Percentiles rank a stretch among this genome's conserved stretches.
Evolutionary conservation across 2,797 vertebrate genomes (phyloP).

Genomic region (Danio choprae): DNA sequence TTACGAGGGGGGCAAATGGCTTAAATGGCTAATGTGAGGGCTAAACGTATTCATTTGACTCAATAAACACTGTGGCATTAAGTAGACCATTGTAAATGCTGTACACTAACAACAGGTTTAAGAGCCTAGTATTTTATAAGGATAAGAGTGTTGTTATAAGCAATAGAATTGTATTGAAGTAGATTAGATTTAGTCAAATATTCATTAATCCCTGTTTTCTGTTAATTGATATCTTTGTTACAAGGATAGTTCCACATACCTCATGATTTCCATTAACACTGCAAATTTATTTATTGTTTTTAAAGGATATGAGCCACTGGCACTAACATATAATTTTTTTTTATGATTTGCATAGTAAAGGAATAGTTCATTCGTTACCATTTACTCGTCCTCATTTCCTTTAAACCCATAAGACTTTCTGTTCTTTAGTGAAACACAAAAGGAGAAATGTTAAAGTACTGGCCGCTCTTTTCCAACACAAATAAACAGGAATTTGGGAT

Average conservation of each 20-base stretch:
- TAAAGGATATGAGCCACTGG: not conserved
- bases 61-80: conserved; percentile 63
- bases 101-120: conserved; percentile 42
- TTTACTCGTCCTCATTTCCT: not conserved
- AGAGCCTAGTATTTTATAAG: conserved; percentile 46
- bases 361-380: conserved; percentile 29
- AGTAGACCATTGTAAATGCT: conserved; percentile 51
- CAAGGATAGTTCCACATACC: conserved; percentile 23
- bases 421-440: conserved; percentile 4
- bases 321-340: conserved; percentile 23
- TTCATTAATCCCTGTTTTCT: conserved; percentile 35
- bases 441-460: not conserved
- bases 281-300: conserved; percentile 7
- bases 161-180: not conserved
- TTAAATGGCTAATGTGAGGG: conserved; percentile 7
- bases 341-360: conserved; percentile 12
- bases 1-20: not conserved
- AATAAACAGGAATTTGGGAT: not conserved
- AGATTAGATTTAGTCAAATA: conserved; percentile 27
- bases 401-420: not conserved
- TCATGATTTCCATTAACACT: conserved; percentile 18
- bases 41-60: conserved; percentile 51
- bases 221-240: conserved; percentile 37
- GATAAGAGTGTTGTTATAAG: conserved; percentile 26
- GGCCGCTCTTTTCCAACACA: not conserved